Conservation (phyloP, 2,113 vertebrate species). For the Nannobrachium achirus region DNA sequence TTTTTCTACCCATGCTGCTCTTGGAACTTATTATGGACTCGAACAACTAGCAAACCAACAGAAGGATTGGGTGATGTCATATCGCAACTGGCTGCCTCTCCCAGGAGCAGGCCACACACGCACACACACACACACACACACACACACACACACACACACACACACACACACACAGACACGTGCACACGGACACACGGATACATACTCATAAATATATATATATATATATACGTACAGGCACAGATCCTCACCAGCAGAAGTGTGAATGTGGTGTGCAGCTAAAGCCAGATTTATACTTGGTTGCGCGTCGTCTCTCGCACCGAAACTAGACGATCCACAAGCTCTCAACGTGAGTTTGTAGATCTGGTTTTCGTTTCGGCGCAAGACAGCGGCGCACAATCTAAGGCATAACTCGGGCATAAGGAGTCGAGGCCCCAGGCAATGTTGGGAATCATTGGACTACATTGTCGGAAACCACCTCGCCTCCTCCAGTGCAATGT, state of each 20-base stretch:
- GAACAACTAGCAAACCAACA: conserved; percentile 56
- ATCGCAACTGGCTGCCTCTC: conserved; percentile 47
- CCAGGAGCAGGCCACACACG: conserved; percentile 38
- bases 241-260: conserved; percentile 78
- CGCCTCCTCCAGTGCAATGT: conserved; percentile 23
- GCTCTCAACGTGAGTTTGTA: too few relatives aligned
- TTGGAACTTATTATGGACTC: conserved; percentile 58
- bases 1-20: conserved; percentile 78
- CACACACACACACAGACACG: neutral
- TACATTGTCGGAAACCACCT: conserved; percentile 31
- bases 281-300: too few relatives aligned
- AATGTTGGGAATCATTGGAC: conserved; percentile 39
- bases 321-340: too few relatives aligned
- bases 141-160: neutral
- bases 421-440: conserved; percentile 27
- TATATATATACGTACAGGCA: conserved; percentile 35
- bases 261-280: conserved; percentile 56
- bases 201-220: neutral
- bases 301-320: too few relatives aligned
- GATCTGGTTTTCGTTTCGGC: too few relatives aligned
- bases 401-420: too few relatives aligned
- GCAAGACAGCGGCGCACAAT: too few relatives aligned
- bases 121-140: conserved; percentile 19
- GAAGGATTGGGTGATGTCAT: conserved; percentile 72
- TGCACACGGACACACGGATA: neutral